Percentiles rank a stretch among this genome's conserved stretches.
Conservation (phyloP, 1,140 invertebrate genomes). For the Microplitis mediator region DNA sequence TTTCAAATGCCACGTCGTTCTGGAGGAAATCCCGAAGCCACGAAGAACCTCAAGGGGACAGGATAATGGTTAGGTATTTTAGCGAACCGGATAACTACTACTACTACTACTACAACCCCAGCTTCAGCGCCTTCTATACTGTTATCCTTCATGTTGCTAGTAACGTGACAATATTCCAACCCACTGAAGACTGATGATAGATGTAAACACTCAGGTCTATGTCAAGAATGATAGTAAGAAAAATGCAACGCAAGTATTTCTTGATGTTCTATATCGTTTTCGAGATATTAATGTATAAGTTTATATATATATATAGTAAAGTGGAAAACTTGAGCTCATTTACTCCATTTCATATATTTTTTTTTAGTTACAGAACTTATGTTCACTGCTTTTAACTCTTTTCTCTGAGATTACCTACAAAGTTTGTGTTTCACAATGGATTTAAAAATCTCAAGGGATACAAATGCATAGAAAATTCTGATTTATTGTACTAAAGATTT, state of each 20-base stretch:
- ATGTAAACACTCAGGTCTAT: constrained; percentile 12
- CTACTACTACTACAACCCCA: not conserved
- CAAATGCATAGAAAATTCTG: no score
- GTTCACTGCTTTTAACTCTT: not conserved
- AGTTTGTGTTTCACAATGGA: no score
- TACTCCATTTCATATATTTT: not conserved
- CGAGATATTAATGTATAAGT: not conserved
- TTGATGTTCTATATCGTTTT: not conserved
- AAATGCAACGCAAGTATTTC: not conserved
- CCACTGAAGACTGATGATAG: constrained; percentile 16
- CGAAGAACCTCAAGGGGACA: not conserved
- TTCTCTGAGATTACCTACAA: no score
- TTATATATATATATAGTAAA: not conserved
- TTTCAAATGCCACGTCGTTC: not conserved
- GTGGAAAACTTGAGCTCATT: not conserved
- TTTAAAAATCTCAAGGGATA: no score
- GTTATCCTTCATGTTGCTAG: not conserved
- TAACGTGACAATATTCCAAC: constrained; percentile 5
- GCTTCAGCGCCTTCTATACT: no score
- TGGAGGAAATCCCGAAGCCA: not conserved
- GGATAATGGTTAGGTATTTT: constrained; percentile 4
- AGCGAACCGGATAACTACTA: constrained; percentile 17
- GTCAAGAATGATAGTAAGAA: constrained; percentile 4
- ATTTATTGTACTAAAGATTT: no score
- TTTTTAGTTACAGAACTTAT: not conserved